A percentile compares a stretch with the other conserved stretches of the same genome.
phyloP scores from a whole-genome alignment of 2,888 invertebrate species.

The Oligia fasciuncula region DNA sequence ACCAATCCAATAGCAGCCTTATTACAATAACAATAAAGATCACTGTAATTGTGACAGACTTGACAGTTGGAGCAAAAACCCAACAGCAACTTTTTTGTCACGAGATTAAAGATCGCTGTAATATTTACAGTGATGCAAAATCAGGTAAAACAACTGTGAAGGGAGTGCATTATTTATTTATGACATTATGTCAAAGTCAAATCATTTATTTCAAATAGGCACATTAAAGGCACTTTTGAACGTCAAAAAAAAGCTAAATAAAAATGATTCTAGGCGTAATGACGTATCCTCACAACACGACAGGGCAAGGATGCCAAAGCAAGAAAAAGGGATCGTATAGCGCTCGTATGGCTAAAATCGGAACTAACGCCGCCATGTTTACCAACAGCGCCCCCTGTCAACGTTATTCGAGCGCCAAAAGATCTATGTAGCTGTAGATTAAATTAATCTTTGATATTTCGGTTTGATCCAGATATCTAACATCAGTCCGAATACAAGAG shows the following conservation, averaged over 20 bases:
- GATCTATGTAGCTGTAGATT: no score
- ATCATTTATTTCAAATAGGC: no score
- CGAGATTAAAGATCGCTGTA: neutral
- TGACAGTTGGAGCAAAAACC: neutral
- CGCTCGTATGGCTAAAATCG: neutral
- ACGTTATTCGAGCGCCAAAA: neutral
- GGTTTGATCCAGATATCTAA: slow-evolving; percentile 90
- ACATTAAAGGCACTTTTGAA: no score
- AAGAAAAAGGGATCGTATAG: neutral
- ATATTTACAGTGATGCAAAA: neutral
- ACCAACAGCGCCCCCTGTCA: neutral
- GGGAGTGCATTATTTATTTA: neutral
- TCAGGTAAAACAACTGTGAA: neutral
- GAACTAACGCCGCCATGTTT: neutral
- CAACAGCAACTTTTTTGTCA: no score
- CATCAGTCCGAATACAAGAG: slow-evolving; percentile 92
- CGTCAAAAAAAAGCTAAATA: no score
- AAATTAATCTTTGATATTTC: neutral
- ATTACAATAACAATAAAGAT: neutral
- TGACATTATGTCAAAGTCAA: no score
- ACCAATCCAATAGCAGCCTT: no score
- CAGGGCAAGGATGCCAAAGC: no score
- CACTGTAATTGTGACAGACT: neutral
- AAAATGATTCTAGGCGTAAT: no score
- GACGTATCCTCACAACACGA: neutral